Base-by-base conservation (phyloP, 2,888 invertebrate genomes). In the Cremastinae sp. region DNA sequence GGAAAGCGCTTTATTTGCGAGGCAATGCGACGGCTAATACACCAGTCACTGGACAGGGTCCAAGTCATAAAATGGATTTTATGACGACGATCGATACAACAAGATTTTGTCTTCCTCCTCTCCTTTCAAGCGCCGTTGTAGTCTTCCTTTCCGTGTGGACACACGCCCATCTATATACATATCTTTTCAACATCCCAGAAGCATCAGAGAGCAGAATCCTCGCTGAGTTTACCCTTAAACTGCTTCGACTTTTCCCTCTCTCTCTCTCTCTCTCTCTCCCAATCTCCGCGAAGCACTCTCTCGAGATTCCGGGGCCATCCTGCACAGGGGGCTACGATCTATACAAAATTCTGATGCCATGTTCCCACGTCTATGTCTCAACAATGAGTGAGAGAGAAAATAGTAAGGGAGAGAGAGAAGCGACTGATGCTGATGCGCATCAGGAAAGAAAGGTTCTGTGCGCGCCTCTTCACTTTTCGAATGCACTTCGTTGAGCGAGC, bases 61-160 rank as follows among this genome's bases (percentile, higher is more conserved):
- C 88, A 88, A 88, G 87, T 88, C 88, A 87, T 88, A 88, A 88
- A 88, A 86, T 87, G 85, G 86, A 88, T 89, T 88, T 88, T 88
- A 88, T 88, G 88, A 88, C 85, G 84, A 65, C 86, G 88, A 88
- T 88, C 88, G 87, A 88, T 88, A 86, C 84, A 85, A 84, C 83
- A 81, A 82, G 85, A 84, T 84, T 83, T 82, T 84, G 70, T 84
- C 83, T 82, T 81, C 78, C 68, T 75, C 78, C 82, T 79, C 79
- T 80, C 78, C 82, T 79, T 79, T 80, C 75, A 75, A 74, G 53
- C 78, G 54, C 75, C 79, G 78, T 78, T 79, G 73, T 79, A 78
- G 76, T 78, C 80, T 2, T 59, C 28, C 78, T 47, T 45, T 66
- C 20, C 65, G 78, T 70, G 7, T 79, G 79, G 8, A 41, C 51